Conservation (phyloP, 2,113 vertebrate species). For the Crotalus viridis region DNA sequence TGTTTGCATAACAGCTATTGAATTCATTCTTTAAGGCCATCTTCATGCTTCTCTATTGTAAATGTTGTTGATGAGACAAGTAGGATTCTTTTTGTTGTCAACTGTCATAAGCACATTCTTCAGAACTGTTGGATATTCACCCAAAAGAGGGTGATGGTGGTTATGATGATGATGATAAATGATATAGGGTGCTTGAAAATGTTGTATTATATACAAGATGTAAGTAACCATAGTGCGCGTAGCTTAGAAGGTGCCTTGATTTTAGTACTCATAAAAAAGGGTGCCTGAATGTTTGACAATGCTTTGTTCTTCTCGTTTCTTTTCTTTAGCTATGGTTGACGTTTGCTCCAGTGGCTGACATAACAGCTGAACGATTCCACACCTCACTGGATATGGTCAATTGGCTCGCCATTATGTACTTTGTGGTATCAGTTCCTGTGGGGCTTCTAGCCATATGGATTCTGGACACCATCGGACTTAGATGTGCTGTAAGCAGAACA, state of each 20-base stretch:
- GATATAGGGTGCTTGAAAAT: not conserved
- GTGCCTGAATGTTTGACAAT: not conserved
- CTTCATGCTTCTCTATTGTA: no score
- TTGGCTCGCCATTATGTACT: constrained; percentile 86
- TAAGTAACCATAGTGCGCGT: not conserved
- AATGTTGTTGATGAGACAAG: no score
- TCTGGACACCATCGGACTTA: constrained; percentile 85
- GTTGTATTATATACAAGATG: not conserved
- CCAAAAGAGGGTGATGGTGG: not conserved
- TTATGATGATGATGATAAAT: not conserved
- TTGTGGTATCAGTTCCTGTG: constrained; percentile 83
- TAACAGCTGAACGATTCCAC: constrained; percentile 70
- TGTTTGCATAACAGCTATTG: no score
- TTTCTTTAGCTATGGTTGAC: constrained; percentile 86
- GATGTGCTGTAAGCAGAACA: constrained; percentile 75
- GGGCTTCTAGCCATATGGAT: constrained; percentile 87
- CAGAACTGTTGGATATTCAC: not conserved
- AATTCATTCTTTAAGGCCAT: no score
- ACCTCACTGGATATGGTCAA: constrained; percentile 76
- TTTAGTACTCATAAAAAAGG: not conserved
- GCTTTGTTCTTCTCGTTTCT: not conserved
- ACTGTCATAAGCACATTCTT: not conserved
- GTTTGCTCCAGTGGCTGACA: constrained; percentile 89
- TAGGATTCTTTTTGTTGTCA: not conserved
- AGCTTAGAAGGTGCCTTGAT: not conserved